Conservation (phyloP, 1,140 invertebrate genomes). For the Belonocnema kinseyi region DNA sequence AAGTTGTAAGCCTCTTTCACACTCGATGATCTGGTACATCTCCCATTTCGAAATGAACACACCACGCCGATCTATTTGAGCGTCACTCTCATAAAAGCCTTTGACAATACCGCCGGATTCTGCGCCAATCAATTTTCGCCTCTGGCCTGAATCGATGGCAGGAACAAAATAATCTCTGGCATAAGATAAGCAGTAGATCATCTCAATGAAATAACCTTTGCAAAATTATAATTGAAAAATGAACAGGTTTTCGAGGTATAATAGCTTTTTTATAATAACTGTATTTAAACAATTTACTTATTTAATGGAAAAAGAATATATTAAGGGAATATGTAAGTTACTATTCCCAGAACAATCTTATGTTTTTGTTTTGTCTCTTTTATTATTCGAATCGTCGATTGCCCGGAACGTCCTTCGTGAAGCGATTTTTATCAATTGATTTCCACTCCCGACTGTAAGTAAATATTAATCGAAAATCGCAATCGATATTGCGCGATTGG, state of each 20-base stretch:
- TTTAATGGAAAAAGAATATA: too few species aligned
- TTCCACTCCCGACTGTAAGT: too few species aligned
- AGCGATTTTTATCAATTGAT: too few species aligned
- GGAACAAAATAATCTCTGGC: not conserved
- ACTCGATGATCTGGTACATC: slow-evolving; percentile 2
- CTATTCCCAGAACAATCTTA: not conserved
- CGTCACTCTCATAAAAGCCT: slow-evolving; percentile 8
- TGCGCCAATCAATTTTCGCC: slow-evolving; percentile 13
- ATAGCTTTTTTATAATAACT: too few species aligned
- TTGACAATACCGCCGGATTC: not conserved
- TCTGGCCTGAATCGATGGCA: not conserved
- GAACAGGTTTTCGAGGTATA: too few species aligned
- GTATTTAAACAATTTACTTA: too few species aligned
- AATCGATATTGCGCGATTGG: not conserved
- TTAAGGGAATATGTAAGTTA: not conserved
- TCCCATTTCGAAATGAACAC: slow-evolving; percentile 8
- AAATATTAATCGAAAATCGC: not conserved
- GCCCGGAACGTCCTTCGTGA: not conserved
- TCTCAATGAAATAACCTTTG: not conserved
- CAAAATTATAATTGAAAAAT: too few species aligned
- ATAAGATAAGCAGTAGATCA: not conserved
- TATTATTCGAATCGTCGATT: not conserved
- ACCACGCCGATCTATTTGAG: not conserved
- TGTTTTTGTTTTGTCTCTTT: not conserved
- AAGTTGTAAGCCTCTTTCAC: slow-evolving; percentile 1